These are phyloP conservation scores for cat (Felis catus) DNA, from an alignment of 2,113 vertebrate species.

Conservation along the genomic window F.catus_Fca126_mat1.0 CM031418.1:122264001-122264500, in stretches of 20 bases:
- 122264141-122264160: not conserved
- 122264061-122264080: not conserved
- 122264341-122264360: constrained; percentile 17
- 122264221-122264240: not conserved
- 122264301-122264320: fast-evolving
- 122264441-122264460: constrained; percentile 88
- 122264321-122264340: fast-evolving
- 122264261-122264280: not conserved
- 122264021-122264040: not conserved
- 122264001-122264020: not conserved
- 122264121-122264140: no score
- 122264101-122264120: not conserved
- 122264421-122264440: constrained; percentile 88
- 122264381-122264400: constrained; percentile 91
- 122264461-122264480: constrained; percentile 87
- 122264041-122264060: not conserved
- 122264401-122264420: constrained; percentile 90
- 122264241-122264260: not conserved
- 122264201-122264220: not conserved
- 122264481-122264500: constrained; percentile 75
- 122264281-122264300: not conserved
- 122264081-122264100: not conserved
- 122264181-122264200: not conserved
- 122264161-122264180: no score
- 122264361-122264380: constrained; percentile 88